Conservation (phyloP, 1,140 invertebrate species). For the Zaprionus africanus region DNA sequence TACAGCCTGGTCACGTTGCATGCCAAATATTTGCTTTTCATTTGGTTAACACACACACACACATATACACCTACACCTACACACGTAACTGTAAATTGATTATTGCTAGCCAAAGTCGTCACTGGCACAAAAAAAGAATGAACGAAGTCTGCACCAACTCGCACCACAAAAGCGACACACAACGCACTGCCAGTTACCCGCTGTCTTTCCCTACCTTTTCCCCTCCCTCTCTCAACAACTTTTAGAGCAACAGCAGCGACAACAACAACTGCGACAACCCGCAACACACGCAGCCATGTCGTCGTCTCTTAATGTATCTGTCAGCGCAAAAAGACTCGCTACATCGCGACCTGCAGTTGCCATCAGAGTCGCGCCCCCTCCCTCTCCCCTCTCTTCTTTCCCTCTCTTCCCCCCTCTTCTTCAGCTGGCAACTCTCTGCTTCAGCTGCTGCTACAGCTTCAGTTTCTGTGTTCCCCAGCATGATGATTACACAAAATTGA, state of each 20-base stretch:
- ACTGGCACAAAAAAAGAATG: conserved; percentile 13
- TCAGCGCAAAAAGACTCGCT: conserved; percentile 68
- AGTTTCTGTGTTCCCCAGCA: conserved; percentile 15
- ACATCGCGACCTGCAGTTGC: conserved; percentile 54
- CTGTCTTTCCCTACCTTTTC: too few relatives aligned
- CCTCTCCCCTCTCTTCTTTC: not conserved
- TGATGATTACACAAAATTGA: conserved; percentile 80
- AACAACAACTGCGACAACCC: conserved; percentile 9
- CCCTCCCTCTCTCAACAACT: not conserved
- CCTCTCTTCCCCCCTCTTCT: not conserved
- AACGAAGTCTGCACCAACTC: conserved; percentile 3
- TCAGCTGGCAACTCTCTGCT: conserved; percentile 31
- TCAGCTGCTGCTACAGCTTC: conserved; percentile 13
- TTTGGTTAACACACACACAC: conserved; percentile 60
- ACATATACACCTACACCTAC: conserved; percentile 26
- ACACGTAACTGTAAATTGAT: conserved; percentile 71
- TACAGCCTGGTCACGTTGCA: conserved; percentile 54
- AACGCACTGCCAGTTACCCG: not conserved
- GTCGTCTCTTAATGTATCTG: conserved; percentile 54
- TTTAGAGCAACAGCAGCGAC: not conserved
- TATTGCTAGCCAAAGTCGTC: conserved; percentile 58
- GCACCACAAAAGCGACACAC: conserved; percentile 45
- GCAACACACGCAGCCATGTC: conserved; percentile 30
- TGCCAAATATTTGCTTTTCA: conserved; percentile 79
- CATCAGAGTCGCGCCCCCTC: conserved; percentile 2